These are phyloP conservation scores for Lissocephala sabroskyi DNA, from an alignment of 2,888 invertebrate species.

Conservation along the genomic window DNA sequence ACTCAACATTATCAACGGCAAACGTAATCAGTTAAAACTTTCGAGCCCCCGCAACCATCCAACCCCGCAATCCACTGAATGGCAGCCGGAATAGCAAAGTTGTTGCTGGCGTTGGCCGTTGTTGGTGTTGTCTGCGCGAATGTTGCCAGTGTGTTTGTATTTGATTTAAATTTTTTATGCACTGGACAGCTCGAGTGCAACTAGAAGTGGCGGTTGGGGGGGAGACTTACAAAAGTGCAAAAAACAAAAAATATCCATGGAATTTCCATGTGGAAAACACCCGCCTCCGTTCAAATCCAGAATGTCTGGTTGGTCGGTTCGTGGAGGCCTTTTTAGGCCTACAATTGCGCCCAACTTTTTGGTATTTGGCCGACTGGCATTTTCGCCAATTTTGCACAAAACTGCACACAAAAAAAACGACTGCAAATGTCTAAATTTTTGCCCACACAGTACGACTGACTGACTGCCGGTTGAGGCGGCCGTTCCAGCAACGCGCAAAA, in stretches of 20 bases:
- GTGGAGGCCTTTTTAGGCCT: conserved; percentile 23
- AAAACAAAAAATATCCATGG: conserved; percentile 8
- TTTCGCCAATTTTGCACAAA: conserved; percentile 19
- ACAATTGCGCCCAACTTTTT: conserved; percentile 8
- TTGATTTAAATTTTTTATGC: conserved; percentile 50
- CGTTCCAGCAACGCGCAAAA: conserved; percentile 25
- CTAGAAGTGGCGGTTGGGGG: no score
- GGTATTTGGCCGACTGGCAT: conserved; percentile 10
- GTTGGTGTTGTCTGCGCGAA: conserved; percentile 27
- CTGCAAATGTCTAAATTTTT: conserved; percentile 45
- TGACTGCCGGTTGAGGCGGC: conserved; percentile 20
- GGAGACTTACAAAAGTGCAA: conserved; percentile 3
- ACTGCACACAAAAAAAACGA: conserved; percentile 10
- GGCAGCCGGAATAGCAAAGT: no score
- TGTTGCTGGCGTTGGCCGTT: background rate
- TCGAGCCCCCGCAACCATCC: no score
- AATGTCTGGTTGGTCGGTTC: no score
- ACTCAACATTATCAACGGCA: conserved; percentile 64
- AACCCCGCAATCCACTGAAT: no score
- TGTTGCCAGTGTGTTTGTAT: conserved; percentile 55
- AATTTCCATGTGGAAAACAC: conserved; percentile 4
- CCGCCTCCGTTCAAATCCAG: no score
- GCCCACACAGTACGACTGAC: background rate
- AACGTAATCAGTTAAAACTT: conserved; percentile 57
- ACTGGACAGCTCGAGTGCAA: conserved; percentile 10